Percentiles rank a stretch among this genome's conserved stretches.
These are phyloP conservation scores for Leucophenga maculata DNA, from an alignment of 2,888 invertebrate genomes.

Conservation along the genomic window DNA sequence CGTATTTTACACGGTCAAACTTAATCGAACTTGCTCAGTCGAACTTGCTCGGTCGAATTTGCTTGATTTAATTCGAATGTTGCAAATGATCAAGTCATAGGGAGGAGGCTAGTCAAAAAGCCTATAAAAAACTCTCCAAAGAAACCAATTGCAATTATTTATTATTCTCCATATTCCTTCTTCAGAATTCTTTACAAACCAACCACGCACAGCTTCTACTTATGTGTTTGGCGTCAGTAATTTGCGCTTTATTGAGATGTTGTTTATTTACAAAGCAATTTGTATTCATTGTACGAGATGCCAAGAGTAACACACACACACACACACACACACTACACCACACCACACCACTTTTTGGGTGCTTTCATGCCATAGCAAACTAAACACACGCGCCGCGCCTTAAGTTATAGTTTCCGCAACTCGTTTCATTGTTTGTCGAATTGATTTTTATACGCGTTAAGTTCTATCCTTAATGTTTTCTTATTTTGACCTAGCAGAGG, in stretches of 20 bases:
- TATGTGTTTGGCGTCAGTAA: constrained; percentile 57
- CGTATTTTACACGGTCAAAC: too few species aligned
- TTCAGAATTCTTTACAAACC: background rate
- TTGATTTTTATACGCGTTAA: constrained; percentile 57
- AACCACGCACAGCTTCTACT: constrained; percentile 7
- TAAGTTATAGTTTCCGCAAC: constrained; percentile 65
- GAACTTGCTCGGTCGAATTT: too few species aligned
- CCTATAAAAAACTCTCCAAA: too few species aligned
- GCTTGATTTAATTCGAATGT: too few species aligned
- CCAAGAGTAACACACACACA: background rate
- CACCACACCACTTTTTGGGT: too few species aligned
- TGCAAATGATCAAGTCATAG: too few species aligned
- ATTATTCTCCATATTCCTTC: too few species aligned
- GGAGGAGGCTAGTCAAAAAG: too few species aligned
- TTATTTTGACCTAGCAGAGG: background rate
- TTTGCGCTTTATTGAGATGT: constrained; percentile 67
- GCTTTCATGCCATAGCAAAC: background rate
- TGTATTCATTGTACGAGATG: constrained; percentile 57
- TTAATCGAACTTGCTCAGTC: too few species aligned
- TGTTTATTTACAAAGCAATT: constrained; percentile 66
- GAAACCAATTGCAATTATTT: background rate
- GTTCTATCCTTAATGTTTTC: constrained; percentile 27
- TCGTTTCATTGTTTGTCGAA: constrained; percentile 63
- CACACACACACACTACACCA: too few species aligned
- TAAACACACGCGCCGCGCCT: constrained; percentile 31